Evolutionary conservation across 2,797 vertebrate genomes (phyloP).

Genomic region (Emys orbicularis): DNA sequence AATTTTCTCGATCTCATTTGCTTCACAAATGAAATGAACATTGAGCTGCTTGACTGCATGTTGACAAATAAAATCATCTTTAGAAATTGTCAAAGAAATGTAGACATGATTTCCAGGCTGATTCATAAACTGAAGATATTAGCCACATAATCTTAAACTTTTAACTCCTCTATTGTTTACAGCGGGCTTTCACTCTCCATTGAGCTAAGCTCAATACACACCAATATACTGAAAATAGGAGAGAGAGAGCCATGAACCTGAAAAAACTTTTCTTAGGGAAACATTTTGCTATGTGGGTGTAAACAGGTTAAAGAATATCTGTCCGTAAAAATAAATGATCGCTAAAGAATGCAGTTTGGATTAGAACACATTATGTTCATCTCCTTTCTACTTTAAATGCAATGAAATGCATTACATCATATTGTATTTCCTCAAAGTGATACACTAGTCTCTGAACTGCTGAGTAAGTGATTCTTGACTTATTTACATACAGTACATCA

Average conservation of each 20-base stretch:
- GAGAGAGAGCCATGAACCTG: background rate
- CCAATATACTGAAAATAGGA: background rate
- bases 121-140: constrained; percentile 6
- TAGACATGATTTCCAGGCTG: constrained; percentile 16
- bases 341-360: background rate
- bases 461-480: constrained; percentile 39
- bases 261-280: background rate
- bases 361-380: background rate
- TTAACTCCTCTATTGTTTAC: background rate
- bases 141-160: constrained; percentile 7
- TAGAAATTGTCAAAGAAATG: constrained; percentile 37
- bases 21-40: constrained; percentile 71
- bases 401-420: background rate
- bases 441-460: constrained; percentile 4
- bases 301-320: fast-evolving
- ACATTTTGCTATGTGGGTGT: background rate
- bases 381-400: background rate
- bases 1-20: constrained; percentile 66
- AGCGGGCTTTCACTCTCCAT: background rate
- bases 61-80: constrained; percentile 67
- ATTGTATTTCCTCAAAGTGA: background rate
- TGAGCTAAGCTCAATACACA: background rate
- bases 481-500: constrained; percentile 16
- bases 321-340: background rate
- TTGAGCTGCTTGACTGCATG: constrained; percentile 63